A percentile compares a stretch with the other conserved stretches of the same genome.
phyloP scores from a whole-genome alignment of 2,113 vertebrate species.

The Puntigrus tetrazona region DNA sequence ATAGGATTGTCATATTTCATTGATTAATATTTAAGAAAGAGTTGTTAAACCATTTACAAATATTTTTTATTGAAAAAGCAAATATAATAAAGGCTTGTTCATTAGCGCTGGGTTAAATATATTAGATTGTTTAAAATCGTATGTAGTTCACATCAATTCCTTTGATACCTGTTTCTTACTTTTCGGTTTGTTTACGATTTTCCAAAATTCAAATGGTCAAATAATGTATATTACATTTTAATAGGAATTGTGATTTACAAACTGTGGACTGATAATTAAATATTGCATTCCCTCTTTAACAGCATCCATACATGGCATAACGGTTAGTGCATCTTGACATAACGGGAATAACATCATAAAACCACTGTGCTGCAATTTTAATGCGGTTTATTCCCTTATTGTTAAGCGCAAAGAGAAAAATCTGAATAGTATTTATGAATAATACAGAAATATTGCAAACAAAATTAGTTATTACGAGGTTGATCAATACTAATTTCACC shows the following conservation, averaged over 20 bases:
- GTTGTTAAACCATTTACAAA: not conserved
- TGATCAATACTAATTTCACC: not conserved
- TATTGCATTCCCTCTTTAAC: not conserved
- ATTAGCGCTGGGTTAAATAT: not conserved
- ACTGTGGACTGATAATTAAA: not conserved
- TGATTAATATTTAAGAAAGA: not conserved
- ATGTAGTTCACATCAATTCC: not conserved
- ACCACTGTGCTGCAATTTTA: too few relatives aligned
- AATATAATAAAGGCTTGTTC: not conserved
- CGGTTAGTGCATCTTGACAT: too few relatives aligned
- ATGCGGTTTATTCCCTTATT: not conserved
- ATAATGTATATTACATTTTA: too few relatives aligned
- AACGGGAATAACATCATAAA: too few relatives aligned
- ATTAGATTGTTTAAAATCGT: not conserved
- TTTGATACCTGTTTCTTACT: not conserved
- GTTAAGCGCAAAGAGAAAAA: not conserved
- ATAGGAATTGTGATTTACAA: not conserved
- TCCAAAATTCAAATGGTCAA: not conserved
- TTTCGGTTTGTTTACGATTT: not conserved
- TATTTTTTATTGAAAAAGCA: not conserved
- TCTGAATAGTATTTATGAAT: not conserved
- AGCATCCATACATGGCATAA: not conserved
- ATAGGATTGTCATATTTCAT: not conserved
- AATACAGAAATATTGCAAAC: not conserved
- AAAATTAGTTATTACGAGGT: not conserved